phyloP scores from a whole-genome alignment of 2,888 invertebrate species.

The Xanthorhoe designata region DNA sequence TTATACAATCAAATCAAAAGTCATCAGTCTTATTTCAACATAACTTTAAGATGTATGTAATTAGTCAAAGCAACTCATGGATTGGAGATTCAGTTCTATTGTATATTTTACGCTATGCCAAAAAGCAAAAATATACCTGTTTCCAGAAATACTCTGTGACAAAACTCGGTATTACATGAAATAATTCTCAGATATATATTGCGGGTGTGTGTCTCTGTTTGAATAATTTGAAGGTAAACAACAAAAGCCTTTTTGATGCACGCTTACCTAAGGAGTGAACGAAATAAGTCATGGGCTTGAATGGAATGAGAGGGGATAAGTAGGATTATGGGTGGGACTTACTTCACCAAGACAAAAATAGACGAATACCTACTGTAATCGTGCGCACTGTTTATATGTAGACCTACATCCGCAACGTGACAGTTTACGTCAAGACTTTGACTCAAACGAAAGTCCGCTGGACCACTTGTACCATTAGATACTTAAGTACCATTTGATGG shows the following conservation, averaged over 20 bases:
- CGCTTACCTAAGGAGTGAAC: constrained; percentile 31
- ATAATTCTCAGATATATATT: constrained; percentile 42
- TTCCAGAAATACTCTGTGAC: constrained; percentile 33
- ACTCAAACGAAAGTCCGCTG: too few species aligned
- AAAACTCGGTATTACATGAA: constrained; percentile 43
- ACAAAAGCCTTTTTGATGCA: constrained; percentile 39
- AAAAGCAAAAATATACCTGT: constrained; percentile 12
- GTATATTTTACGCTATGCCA: neutral
- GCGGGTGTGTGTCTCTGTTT: constrained; percentile 37
- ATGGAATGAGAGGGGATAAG: constrained; percentile 13
- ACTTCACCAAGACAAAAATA: neutral
- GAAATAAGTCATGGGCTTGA: constrained; percentile 24
- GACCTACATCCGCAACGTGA: too few species aligned
- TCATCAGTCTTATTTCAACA: too few species aligned
- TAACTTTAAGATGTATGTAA: neutral
- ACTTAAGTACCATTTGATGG: too few species aligned
- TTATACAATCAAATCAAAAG: too few species aligned
- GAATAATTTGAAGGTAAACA: constrained; percentile 39
- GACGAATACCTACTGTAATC: neutral
- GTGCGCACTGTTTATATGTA: too few species aligned
- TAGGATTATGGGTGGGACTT: constrained; percentile 2
- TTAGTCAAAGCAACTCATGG: neutral
- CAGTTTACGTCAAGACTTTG: too few species aligned
- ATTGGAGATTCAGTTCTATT: constrained; percentile 8
- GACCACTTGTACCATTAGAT: too few species aligned